phyloP scores from a whole-genome alignment of 1,140 invertebrate genomes.

The Andrena cerasifolii region DNA sequence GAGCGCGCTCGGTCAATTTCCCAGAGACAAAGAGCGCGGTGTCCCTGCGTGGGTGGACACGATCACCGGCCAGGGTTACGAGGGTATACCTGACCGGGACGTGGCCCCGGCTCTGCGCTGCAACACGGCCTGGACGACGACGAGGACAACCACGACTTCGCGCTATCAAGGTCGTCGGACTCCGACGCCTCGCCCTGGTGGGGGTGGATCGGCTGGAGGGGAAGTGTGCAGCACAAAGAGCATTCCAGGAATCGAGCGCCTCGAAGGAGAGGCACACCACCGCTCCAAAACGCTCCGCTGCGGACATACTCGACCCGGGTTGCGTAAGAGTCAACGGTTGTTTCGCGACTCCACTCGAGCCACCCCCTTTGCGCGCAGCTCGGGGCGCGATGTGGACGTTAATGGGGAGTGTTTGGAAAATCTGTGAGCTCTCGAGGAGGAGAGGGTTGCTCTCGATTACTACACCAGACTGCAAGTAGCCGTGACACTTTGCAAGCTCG shows the following conservation, averaged over 20 bases:
- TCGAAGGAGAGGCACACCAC: constrained; percentile 11
- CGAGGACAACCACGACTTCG: constrained; percentile 47
- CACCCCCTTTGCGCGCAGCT: constrained; percentile 22
- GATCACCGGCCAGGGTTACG: constrained; percentile 49
- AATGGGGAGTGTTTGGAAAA: not conserved
- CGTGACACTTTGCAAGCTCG: not conserved
- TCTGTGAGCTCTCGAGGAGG: not conserved
- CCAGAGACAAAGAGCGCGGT: constrained; percentile 57
- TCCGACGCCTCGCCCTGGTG: constrained; percentile 4
- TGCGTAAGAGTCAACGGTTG: constrained; percentile 76
- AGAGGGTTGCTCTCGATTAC: not conserved
- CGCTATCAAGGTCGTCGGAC: constrained; percentile 74
- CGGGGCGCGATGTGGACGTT: not conserved
- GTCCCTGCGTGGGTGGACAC: constrained; percentile 66
- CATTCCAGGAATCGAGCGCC: constrained; percentile 76
- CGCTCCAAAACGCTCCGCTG: constrained; percentile 24
- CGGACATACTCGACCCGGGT: constrained; percentile 50
- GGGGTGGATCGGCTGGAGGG: constrained; percentile 21
- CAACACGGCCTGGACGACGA: not conserved
- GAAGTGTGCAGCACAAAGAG: constrained; percentile 75
- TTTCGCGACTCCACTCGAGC: constrained; percentile 66
- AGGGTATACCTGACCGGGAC: constrained; percentile 22
- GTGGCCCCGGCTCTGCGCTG: not conserved
- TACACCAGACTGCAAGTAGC: not conserved
- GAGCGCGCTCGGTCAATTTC: constrained; percentile 15